Base-by-base conservation (phyloP, 1,140 invertebrate genomes). In the Drosophila kikkawai region DNA sequence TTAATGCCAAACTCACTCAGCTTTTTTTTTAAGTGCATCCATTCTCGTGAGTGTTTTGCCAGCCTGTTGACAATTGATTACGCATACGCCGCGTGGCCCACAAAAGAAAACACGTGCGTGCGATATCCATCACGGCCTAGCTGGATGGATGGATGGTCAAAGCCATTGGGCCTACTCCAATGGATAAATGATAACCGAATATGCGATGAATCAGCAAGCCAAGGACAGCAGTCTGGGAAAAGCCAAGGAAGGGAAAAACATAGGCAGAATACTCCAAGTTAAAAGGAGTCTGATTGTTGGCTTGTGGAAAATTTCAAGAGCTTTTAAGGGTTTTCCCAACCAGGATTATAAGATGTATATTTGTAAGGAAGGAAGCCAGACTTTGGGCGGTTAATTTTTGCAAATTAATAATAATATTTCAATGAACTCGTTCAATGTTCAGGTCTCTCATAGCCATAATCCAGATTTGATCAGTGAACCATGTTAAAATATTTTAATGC, bases 51-150 rank as follows among this genome's bases (percentile, higher is more conserved):
- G 42, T 76, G 56, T 66, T 59, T 47, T 60, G 39, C 19, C 45
- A 37, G 64, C 44, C 63, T 77, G 75, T 79, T 70, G 66, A 78
- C 74, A 79, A 78, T 79, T 77, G 66, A 77, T 79, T 79, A 78
- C 65, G 65, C 75, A 78, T 77, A 69, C 74, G 73, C 48, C 57
- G n/a, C 32, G 75, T 77, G 75, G 64, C 15, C 63, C 37, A 11
- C 17, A 37, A 22, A 53, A 42, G 42, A 42, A 41, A 68, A 68
- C 63, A 57, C 60, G 63, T 67, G 51, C 60, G 22, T 67, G 55
- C 63, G 61, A 74, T 39, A 74, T 56, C 70, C 66, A 70, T 74
- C 67, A 73, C 29, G n/a, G 39, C 32, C 32, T 34, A n/a, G 66
- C 22, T 48, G 71, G n/a, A 17, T 32, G 44, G n/a, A n/a, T 32